Evolutionary conservation across 2,113 vertebrate genomes (phyloP).

Genomic region (Labeo rohita): DNA sequence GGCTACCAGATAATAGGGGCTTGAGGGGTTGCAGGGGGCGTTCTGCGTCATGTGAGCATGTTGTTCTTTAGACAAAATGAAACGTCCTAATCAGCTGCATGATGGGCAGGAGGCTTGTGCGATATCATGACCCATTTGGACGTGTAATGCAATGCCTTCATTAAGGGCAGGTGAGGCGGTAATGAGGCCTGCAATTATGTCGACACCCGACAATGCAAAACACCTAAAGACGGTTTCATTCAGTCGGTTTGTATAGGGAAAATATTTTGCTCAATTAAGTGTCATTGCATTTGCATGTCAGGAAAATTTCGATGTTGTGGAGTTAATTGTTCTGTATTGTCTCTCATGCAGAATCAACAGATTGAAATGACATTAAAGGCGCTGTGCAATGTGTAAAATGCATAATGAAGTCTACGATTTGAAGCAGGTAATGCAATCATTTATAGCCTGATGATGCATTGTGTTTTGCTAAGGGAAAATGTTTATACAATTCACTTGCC

Average conservation of each 20-base stretch:
- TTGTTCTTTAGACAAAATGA: constrained; percentile 38
- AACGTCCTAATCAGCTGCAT: neutral
- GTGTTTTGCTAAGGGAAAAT: neutral
- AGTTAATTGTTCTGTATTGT: neutral
- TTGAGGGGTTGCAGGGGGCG: constrained; percentile 40
- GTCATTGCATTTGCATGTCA: neutral
- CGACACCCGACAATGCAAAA: constrained; percentile 30
- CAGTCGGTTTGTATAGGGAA: neutral
- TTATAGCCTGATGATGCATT: neutral
- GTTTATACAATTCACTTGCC: neutral
- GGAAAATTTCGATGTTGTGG: neutral
- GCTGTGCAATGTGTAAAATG: neutral
- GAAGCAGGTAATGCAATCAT: neutral
- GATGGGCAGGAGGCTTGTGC: neutral
- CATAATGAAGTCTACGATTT: neutral
- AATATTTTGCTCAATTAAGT: neutral
- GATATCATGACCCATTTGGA: constrained; percentile 14
- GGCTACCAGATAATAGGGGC: constrained; percentile 47
- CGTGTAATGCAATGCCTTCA: constrained; percentile 44
- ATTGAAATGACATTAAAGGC: neutral
- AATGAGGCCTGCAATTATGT: constrained; percentile 33
- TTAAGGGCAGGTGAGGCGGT: constrained; percentile 37
- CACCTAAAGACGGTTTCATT: neutral
- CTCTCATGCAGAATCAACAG: neutral
- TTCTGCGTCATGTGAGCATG: constrained; percentile 12